phyloP scores from a whole-genome alignment of 2,797 vertebrate genomes.

The Lepilemur septentrionalis region DNA sequence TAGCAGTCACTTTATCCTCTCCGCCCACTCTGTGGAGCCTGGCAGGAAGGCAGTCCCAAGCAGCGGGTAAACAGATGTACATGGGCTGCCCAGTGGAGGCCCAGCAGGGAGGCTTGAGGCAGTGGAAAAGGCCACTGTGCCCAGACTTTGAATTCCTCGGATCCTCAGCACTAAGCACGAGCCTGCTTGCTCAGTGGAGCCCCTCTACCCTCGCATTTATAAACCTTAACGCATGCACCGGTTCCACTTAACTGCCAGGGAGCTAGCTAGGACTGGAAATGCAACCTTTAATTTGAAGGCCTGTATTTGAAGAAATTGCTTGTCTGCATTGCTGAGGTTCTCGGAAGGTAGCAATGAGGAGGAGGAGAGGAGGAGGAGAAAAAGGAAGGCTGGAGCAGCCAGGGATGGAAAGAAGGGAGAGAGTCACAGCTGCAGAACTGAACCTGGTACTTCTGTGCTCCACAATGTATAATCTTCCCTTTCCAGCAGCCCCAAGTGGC shows the following conservation, averaged over 20 bases:
- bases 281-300: conserved; percentile 76
- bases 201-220: neutral
- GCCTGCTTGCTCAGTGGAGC: neutral
- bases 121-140: neutral
- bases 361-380: neutral
- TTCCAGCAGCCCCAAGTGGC: neutral
- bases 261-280: conserved; percentile 63
- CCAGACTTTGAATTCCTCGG: neutral
- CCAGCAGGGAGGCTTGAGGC: conserved; percentile 8
- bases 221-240: neutral
- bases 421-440: neutral
- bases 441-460: neutral
- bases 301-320: conserved; percentile 78
- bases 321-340: conserved; percentile 41
- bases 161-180: conserved; percentile 33
- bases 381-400: neutral
- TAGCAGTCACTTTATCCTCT: conserved; percentile 41
- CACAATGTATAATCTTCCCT: neutral
- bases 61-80: neutral
- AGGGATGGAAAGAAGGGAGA: neutral
- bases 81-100: accelerated
- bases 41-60: neutral
- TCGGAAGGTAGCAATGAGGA: neutral
- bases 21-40: neutral
- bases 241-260: conserved; percentile 69